Evolutionary conservation across 2,797 vertebrate genomes (phyloP).

Genomic region (Serranus cabrilla): DNA sequence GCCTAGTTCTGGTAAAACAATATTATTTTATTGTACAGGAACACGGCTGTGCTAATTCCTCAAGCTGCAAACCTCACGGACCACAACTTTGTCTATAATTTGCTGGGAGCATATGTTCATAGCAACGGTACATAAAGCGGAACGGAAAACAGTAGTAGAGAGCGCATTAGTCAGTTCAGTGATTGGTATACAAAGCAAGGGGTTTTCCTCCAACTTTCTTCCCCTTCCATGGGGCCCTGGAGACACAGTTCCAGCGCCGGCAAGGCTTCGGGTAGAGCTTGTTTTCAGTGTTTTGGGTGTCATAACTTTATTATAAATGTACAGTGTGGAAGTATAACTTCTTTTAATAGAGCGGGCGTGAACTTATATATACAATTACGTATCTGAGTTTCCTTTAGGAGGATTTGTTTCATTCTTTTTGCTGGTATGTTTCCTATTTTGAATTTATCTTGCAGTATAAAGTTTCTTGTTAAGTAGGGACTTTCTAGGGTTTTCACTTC

Average conservation of each 20-base stretch:
- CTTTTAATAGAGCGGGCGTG: conserved; percentile 21
- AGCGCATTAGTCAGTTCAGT: conserved; percentile 83
- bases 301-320: conserved; percentile 53
- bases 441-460: neutral
- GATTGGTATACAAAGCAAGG: conserved; percentile 82
- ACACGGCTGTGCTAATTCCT: conserved; percentile 85
- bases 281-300: conserved; percentile 68
- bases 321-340: conserved; percentile 33
- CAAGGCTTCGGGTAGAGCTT: conserved; percentile 52
- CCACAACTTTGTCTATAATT: conserved; percentile 88
- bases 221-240: conserved; percentile 76
- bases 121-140: conserved; percentile 87
- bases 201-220: conserved; percentile 78
- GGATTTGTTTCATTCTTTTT: conserved; percentile 19
- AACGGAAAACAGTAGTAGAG: conserved; percentile 88
- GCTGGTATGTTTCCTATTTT: conserved; percentile 12
- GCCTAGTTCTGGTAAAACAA: conserved; percentile 86
- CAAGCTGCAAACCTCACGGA: conserved; percentile 85
- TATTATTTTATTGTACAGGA: conserved; percentile 87
- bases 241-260: conserved; percentile 65
- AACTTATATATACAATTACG: neutral
- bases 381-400: conserved; percentile 7
- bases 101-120: conserved; percentile 86
- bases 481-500: conserved; percentile 25
- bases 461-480: conserved; percentile 13